Evolutionary conservation across 2,797 vertebrate species (phyloP).

Genomic region (Myripristis jacobus): DNA sequence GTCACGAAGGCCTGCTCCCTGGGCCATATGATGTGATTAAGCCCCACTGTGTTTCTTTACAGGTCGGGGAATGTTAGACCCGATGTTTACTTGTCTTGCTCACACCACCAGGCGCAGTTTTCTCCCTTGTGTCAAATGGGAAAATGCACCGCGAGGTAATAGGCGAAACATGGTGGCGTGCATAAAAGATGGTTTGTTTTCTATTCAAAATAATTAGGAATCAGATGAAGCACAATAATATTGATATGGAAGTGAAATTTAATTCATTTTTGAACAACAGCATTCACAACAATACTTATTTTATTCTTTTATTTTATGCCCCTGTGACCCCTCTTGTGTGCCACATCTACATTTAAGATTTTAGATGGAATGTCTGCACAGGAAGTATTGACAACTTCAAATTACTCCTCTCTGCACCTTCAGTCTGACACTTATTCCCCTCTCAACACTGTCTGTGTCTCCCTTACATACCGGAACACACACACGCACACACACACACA

Average conservation of each 20-base stretch:
- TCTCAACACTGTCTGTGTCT: constrained; percentile 68
- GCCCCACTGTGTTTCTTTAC: constrained; percentile 53
- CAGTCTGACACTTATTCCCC: constrained; percentile 77
- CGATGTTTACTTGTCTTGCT: constrained; percentile 62
- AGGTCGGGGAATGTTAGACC: constrained; percentile 46
- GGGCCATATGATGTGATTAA: constrained; percentile 75
- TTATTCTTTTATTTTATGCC: too few relatives aligned
- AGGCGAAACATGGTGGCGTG: too few relatives aligned
- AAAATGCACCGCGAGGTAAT: neutral
- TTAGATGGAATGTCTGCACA: constrained; percentile 56
- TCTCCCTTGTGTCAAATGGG: constrained; percentile 17
- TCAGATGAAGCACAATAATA: neutral
- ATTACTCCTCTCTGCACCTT: constrained; percentile 66
- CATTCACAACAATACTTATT: too few relatives aligned
- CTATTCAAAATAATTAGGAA: neutral
- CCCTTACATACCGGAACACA: constrained; percentile 52
- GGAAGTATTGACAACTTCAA: constrained; percentile 74
- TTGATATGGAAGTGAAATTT: neutral
- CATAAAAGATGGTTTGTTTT: neutral
- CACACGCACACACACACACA: constrained; percentile 25
- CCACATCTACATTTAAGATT: constrained; percentile 27
- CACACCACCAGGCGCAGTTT: constrained; percentile 34
- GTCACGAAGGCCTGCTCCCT: constrained; percentile 69
- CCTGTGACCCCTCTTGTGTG: constrained; percentile 6
- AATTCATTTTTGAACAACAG: too few relatives aligned